phyloP scores from a whole-genome alignment of 2,113 vertebrate genomes.

The Lanius ludovicianus region DNA sequence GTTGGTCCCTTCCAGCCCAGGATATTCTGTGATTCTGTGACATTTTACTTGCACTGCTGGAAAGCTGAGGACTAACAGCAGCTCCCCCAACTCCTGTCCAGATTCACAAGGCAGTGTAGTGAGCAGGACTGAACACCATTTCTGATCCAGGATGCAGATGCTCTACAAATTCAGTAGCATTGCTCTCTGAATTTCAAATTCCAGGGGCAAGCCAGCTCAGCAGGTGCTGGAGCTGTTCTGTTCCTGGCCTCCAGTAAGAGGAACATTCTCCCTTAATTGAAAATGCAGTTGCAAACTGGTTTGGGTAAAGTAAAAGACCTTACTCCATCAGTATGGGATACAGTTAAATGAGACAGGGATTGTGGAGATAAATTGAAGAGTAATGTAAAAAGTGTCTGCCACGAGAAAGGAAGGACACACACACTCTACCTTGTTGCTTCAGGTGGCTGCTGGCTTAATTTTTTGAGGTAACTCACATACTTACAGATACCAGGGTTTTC shows the following conservation, averaged over 20 bases:
- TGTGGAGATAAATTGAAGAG: neutral
- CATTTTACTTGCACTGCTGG: neutral
- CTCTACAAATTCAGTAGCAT: neutral
- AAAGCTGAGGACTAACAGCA: neutral
- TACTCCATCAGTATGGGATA: neutral
- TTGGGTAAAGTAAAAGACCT: neutral
- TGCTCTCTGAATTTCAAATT: neutral
- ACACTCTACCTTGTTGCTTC: neutral
- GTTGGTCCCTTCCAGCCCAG: neutral
- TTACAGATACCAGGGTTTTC: neutral
- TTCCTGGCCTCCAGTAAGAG: neutral
- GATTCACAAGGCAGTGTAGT: fast-evolving
- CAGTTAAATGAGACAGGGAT: neutral
- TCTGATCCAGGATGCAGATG: neutral
- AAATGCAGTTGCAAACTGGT: neutral
- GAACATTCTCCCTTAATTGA: neutral
- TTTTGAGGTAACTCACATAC: neutral
- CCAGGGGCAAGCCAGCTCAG: neutral
- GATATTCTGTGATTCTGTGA: neutral
- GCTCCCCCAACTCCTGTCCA: neutral
- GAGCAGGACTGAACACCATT: neutral
- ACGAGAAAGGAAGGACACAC: neutral
- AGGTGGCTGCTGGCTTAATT: neutral
- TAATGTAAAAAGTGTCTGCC: neutral
- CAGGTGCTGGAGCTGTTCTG: neutral